These are phyloP conservation scores for Sphaerodactylus townsendi DNA, from an alignment of 2,113 vertebrate genomes.

Conservation along the genomic window DNA sequence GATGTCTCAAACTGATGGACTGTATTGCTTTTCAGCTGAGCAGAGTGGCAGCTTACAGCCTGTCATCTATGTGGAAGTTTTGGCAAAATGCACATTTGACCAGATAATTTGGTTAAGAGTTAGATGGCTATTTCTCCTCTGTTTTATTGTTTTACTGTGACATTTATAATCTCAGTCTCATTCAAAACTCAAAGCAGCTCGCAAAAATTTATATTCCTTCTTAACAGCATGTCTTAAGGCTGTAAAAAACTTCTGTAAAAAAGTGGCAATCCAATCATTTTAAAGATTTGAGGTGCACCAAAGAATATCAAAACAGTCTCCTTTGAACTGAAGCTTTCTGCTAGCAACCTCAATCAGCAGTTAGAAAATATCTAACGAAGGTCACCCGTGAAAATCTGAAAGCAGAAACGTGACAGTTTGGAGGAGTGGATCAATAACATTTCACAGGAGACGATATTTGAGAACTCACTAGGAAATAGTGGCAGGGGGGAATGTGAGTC, in stretches of 20 bases:
- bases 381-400: constrained; percentile 14
- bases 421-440: background rate
- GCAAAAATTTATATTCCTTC: no score
- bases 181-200: background rate
- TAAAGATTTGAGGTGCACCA: background rate
- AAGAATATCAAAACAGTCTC: background rate
- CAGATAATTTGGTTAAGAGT: background rate
- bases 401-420: background rate
- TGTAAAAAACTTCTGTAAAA: background rate
- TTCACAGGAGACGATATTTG: background rate
- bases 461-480: background rate
- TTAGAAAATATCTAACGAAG: constrained; percentile 1
- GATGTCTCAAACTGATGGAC: no score
- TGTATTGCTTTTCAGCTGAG: no score
- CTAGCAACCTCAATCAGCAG: background rate
- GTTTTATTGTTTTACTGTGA: no score
- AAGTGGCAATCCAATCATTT: background rate
- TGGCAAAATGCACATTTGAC: background rate
- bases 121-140: background rate
- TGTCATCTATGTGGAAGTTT: background rate
- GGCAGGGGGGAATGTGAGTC: background rate
- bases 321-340: constrained; percentile 25
- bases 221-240: no score
- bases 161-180: background rate
- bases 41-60: no score